Evolutionary conservation across 2,888 invertebrate genomes (phyloP).

Genomic region (Tipula lateralis): DNA sequence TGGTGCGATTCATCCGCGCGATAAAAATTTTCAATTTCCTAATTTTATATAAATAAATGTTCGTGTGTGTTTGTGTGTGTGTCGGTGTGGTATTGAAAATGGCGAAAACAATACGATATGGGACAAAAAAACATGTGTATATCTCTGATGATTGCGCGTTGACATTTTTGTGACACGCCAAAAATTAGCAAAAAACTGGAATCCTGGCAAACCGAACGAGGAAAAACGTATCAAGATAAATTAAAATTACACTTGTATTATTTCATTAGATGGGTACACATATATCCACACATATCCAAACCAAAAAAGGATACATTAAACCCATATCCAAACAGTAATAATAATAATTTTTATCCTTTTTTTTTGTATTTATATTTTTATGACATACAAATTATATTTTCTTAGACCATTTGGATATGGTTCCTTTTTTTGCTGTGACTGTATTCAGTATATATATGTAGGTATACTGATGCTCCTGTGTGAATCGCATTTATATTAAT

Average conservation of each 20-base stretch:
- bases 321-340: neutral
- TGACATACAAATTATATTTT: neutral
- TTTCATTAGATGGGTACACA: neutral
- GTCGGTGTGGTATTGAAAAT: neutral
- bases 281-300: too few species aligned
- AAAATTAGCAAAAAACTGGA: neutral
- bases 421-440: neutral
- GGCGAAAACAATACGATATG: neutral
- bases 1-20: neutral
- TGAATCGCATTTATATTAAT: neutral
- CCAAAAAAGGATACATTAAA: neutral
- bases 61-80: neutral
- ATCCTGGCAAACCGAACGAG: neutral
- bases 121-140: neutral
- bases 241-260: constrained; percentile 4
- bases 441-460: neutral
- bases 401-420: neutral
- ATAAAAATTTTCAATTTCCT: neutral
- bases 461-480: neutral
- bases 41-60: too few species aligned
- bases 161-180: constrained; percentile 19
- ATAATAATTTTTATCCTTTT: neutral
- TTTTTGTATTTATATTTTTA: neutral
- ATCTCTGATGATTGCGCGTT: neutral
- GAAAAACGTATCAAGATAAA: neutral